phyloP scores from a whole-genome alignment of 2,888 invertebrate species.

The Chouioia cunea region DNA sequence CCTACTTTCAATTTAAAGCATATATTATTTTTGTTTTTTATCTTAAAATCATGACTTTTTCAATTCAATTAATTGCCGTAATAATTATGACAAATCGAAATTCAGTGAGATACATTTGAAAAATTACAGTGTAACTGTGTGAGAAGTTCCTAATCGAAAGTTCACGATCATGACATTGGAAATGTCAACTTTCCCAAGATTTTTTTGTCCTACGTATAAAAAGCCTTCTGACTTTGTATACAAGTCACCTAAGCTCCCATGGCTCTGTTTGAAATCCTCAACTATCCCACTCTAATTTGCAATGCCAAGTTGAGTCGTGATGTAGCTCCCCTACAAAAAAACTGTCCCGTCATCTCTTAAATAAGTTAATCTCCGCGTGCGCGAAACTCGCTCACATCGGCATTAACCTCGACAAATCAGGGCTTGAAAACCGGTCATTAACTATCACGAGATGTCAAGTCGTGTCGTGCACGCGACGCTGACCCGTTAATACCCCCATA shows the following conservation, averaged over 20 bases:
- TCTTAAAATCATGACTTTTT: too few species aligned
- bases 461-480: constrained; percentile 23
- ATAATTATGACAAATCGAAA: too few species aligned
- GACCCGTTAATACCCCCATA: constrained; percentile 15
- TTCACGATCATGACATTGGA: neutral
- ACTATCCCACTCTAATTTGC: constrained; percentile 29
- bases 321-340: neutral
- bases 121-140: neutral
- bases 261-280: constrained; percentile 1
- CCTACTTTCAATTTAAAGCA: too few species aligned
- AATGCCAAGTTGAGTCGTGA: constrained; percentile 1
- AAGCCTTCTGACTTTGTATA: constrained; percentile 14
- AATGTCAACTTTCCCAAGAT: constrained; percentile 9
- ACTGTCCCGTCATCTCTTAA: constrained; percentile 39
- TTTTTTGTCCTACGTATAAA: constrained; percentile 4
- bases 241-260: constrained; percentile 10
- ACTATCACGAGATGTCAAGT: constrained; percentile 26
- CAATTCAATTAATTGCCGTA: too few species aligned
- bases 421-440: constrained; percentile 32
- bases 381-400: constrained; percentile 12
- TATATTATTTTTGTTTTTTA: too few species aligned
- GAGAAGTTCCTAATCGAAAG: constrained; percentile 19
- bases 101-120: too few species aligned
- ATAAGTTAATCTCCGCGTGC: constrained; percentile 27
- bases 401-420: constrained; percentile 26